These are phyloP conservation scores for Falco concolor DNA, from an alignment of 2,797 vertebrate species.

Conservation along the genomic window DNA sequence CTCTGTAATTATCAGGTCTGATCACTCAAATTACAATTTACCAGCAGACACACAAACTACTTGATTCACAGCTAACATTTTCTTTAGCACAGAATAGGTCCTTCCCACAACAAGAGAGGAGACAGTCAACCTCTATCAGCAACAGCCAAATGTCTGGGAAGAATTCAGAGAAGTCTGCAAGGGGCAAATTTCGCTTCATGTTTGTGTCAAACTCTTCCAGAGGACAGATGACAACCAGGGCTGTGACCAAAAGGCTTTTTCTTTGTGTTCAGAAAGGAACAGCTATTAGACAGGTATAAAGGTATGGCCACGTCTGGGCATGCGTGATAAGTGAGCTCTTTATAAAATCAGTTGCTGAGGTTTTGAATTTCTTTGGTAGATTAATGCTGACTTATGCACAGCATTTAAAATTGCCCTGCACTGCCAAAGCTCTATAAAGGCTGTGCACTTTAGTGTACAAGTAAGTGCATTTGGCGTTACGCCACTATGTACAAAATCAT, in stretches of 20 bases:
- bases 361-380: conserved; percentile 30
- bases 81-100: neutral
- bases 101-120: neutral
- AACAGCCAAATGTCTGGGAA: neutral
- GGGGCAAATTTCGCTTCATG: neutral
- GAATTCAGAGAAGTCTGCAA: neutral
- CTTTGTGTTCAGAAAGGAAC: neutral
- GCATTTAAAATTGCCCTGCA: neutral
- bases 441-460: conserved; percentile 6
- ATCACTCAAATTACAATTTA: conserved; percentile 48
- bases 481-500: conserved; percentile 45
- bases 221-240: neutral
- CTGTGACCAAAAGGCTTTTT: neutral
- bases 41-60: conserved; percentile 30
- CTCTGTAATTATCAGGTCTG: conserved; percentile 32
- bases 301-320: neutral
- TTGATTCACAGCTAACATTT: conserved; percentile 29
- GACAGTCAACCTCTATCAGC: neutral
- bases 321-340: neutral
- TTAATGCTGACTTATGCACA: conserved; percentile 50
- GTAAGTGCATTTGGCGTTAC: neutral
- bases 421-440: conserved; percentile 31
- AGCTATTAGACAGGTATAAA: conserved; percentile 27
- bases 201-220: neutral
- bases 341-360: neutral